These are phyloP conservation scores for Rambutsinella grinnellia DNA, from an alignment of 2,888 invertebrate species.

Conservation along the genomic window DNA sequence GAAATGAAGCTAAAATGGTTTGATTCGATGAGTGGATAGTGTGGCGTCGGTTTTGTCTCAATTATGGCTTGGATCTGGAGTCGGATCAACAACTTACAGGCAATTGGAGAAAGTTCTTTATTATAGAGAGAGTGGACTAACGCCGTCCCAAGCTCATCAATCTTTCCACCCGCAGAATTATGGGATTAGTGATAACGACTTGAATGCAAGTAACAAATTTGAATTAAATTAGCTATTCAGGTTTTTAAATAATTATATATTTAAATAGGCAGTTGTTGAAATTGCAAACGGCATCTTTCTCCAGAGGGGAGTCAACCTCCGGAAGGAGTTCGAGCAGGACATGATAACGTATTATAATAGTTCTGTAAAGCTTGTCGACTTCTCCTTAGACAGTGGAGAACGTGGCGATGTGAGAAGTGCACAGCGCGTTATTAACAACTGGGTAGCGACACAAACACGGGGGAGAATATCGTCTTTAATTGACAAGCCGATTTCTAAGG, in stretches of 20 bases:
- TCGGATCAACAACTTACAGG: constrained; percentile 66
- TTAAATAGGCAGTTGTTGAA: constrained; percentile 61
- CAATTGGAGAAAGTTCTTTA: constrained; percentile 66
- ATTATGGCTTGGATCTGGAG: constrained; percentile 67
- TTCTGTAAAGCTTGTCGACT: constrained; percentile 66
- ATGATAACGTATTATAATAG: constrained; percentile 67
- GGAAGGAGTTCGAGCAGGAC: constrained; percentile 63
- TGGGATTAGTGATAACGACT: constrained; percentile 25
- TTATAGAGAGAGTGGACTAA: constrained; percentile 66
- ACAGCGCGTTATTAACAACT: constrained; percentile 65
- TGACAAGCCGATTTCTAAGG: constrained; percentile 61
- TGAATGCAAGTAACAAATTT: constrained; percentile 16
- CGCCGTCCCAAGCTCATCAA: constrained; percentile 64
- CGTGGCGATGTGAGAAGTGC: constrained; percentile 58
- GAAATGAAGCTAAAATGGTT: too few species aligned
- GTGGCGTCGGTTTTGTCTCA: constrained; percentile 67
- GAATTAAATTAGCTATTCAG: constrained; percentile 6
- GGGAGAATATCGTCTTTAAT: constrained; percentile 64
- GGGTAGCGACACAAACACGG: constrained; percentile 66
- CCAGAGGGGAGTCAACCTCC: constrained; percentile 63
- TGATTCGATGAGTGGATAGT: too few species aligned
- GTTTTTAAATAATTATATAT: too few species aligned
- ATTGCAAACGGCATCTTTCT: constrained; percentile 64
- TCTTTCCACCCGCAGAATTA: constrained; percentile 58
- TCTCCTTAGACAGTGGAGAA: constrained; percentile 31